Percentiles rank a stretch among this genome's conserved stretches.
Evolutionary conservation across 2,888 invertebrate species (phyloP).

Genomic region (Hemaris fuciformis): DNA sequence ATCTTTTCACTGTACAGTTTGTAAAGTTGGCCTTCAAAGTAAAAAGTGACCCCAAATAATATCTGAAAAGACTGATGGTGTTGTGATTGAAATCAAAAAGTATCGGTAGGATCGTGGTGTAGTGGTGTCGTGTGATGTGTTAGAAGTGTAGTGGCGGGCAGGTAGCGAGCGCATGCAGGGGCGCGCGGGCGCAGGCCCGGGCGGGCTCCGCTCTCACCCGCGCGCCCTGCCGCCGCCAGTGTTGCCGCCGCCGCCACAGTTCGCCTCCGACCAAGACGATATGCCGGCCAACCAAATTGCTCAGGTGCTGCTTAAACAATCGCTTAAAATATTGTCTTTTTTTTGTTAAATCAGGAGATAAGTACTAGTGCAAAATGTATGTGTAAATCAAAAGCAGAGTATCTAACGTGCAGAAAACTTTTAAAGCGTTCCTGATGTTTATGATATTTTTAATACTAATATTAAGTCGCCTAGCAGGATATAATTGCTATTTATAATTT

Average conservation of each 20-base stretch:
- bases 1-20: neutral
- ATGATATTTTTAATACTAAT: no score
- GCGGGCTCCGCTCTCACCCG: conserved; percentile 75
- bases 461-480: no score
- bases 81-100: conserved; percentile 17
- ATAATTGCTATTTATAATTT: no score
- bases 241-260: conserved; percentile 74
- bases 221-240: conserved; percentile 76
- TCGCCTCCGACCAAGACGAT: conserved; percentile 70
- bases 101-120: neutral
- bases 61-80: conserved; percentile 23
- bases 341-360: neutral
- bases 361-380: no score
- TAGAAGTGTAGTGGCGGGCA: conserved; percentile 54
- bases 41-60: neutral
- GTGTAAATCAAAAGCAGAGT: no score
- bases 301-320: conserved; percentile 50
- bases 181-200: conserved; percentile 76
- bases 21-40: neutral
- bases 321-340: neutral
- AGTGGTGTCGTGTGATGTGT: conserved; percentile 18
- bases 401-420: no score
- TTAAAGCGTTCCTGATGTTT: no score
- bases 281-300: conserved; percentile 79
- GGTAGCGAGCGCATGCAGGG: conserved; percentile 75